Base-by-base conservation (phyloP, 1,140 invertebrate genomes). In the Wasmannia auropunctata region DNA sequence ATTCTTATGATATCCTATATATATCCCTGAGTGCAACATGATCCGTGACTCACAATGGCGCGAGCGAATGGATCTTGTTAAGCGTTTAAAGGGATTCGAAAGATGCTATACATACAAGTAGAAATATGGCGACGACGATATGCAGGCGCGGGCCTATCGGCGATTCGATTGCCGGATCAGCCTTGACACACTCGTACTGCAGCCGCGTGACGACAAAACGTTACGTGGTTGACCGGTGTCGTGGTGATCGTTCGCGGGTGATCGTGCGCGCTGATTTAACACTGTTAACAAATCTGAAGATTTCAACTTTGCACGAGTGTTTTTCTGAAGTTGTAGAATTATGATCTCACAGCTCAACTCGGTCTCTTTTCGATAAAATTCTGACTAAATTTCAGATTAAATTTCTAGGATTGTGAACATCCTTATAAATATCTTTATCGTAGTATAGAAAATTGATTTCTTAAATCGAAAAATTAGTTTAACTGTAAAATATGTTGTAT, bases 151-250 rank as follows among this genome's bases (percentile, higher is more conserved):
- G 49, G 25, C 11, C 22, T 60, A 70, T 58, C 62, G 67, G 63
- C 34, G 86, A 81, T 81, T 87, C 67, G 75, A 67, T 70, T 40
- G 28, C 49, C 14, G 25, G 40, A n/a, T 51, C 77, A 88, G 87
- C 87, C 76, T 88, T 88, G 86, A 87, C 87, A 88, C 77, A 87
- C 86, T 87, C 76, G 75, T 34, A 51, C n/a, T n/a, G n/a, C 34
- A 34, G 16, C 58, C 51, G 75, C 46, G 34, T 69, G 31, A 87
- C 46, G 8, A 46, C 37, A 34, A 81, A 87, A 81, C 69, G 37
- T 87, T 81, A 74, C 75, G 49, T 58, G 63, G 34, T 70, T 65
- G 34, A 22, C 19, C 40, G 19, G 34, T 40, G 0, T 46, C 43
- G 43, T 46, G 43, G 22, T 63, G 46, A 67, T 67, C 62, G 46